Base-by-base conservation (phyloP, 2,888 invertebrate genomes). In the Drosophila robusta region DNA sequence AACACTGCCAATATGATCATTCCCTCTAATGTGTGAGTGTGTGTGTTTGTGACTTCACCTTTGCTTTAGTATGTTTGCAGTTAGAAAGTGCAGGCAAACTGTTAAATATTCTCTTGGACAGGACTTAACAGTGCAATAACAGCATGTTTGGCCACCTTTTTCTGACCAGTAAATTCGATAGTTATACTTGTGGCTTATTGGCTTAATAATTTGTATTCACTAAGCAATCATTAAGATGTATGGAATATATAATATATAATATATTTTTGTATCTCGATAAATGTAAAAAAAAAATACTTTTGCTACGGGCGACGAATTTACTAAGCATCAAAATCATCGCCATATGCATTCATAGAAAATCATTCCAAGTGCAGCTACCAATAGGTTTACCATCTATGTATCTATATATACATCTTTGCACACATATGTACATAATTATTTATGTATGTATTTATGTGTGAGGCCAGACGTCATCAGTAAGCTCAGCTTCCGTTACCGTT, bases 401-500 rank as follows among this genome's bases (percentile, higher is more conserved):
- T 11, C 6, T 22, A 45, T 22, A 7, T 44, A 44, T 26, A 38
- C 51, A 51, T 39, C 18, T 56, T 24, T 67, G 2, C 14, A 41
- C 12, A n/a, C 14, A 36, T 18, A 18, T 39, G 18, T 18, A 18
- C 18, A 18, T 18, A 18, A 18, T 18, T 18, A 45, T 36, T 9
- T 54, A 41, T 46, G 39, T 52, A 32, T 42, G 29, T 34, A 58
- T 57, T 14, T 61, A 42, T 44, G 12, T 65, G 47, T 62, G 34
- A 24, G 22, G 41, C 57, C 46, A 71, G 75, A 64, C 75, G 66
- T 76, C 86, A 74, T 71, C 49, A 46, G 64, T 61, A 68, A 80
- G 78, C 76, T 75, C 34, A 75, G 87, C 76, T 87, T 84, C 78
- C 75, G 70, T 74, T 78, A 60, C 78, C 75, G 70, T 74, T 78